Percentiles rank a stretch among this genome's conserved stretches.
Conservation (phyloP, 2,888 invertebrate genomes). For the Hartigia nigra region DNA sequence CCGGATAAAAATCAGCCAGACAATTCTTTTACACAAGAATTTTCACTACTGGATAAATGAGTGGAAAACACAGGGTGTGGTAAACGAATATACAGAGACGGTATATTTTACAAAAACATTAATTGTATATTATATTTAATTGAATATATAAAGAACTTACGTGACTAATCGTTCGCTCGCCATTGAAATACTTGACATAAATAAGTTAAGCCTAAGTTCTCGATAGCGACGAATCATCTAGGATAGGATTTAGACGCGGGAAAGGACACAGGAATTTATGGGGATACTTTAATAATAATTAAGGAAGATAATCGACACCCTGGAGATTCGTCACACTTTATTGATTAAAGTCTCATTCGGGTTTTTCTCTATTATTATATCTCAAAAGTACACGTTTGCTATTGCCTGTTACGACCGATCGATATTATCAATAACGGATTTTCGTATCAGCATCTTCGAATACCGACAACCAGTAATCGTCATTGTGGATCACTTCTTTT, state of each 20-base stretch:
- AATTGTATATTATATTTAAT: constrained; percentile 57
- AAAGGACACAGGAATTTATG: not conserved
- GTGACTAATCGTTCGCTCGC: constrained; percentile 35
- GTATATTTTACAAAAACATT: constrained; percentile 55
- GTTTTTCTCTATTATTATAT: not conserved
- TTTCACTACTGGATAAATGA: not conserved
- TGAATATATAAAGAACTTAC: constrained; percentile 55
- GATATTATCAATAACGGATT: not conserved
- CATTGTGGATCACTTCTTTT: not conserved
- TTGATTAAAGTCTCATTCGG: constrained; percentile 18
- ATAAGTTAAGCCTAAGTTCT: constrained; percentile 49
- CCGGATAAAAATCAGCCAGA: not conserved
- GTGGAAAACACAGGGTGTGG: not conserved
- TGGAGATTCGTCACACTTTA: constrained; percentile 6
- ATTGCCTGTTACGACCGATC: not conserved
- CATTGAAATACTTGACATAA: constrained; percentile 50
- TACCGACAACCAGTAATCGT: not conserved
- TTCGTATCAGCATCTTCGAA: not conserved
- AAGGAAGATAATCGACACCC: constrained; percentile 12
- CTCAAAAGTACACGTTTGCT: not conserved
- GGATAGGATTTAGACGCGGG: constrained; percentile 13
- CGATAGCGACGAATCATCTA: constrained; percentile 36
- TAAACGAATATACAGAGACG: not conserved
- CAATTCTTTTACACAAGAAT: not conserved
- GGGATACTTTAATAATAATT: constrained; percentile 24